Conservation (phyloP, 2,113 vertebrate species). For the Vulpes vulpes region DNA sequence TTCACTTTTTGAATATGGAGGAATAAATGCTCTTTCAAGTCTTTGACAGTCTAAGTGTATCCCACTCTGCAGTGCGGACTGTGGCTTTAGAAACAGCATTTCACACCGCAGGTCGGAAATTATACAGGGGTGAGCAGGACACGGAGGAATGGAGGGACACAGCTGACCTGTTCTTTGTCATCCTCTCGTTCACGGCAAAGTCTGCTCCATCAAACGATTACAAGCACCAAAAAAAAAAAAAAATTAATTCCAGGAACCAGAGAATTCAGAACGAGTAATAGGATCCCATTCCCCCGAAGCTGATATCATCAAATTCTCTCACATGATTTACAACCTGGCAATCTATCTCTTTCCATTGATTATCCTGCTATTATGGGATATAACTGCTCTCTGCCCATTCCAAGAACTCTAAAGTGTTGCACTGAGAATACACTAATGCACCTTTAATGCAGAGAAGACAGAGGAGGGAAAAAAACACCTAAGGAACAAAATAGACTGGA, state of each 20-base stretch:
- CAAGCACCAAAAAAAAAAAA: not conserved
- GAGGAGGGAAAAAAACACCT: accelerated
- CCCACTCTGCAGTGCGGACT: not conserved
- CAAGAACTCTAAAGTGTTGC: slow-evolving; percentile 48
- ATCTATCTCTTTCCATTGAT: slow-evolving; percentile 62
- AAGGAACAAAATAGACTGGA: slow-evolving; percentile 34
- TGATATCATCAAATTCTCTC: slow-evolving; percentile 51
- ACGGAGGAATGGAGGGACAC: not conserved
- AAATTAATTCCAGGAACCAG: slow-evolving; percentile 63
- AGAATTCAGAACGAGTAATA: slow-evolving; percentile 59
- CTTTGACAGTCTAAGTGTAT: not conserved
- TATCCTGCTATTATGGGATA: slow-evolving; percentile 19
- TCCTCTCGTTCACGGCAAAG: not conserved
- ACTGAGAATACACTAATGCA: slow-evolving; percentile 57
- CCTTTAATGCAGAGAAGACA: slow-evolving; percentile 55
- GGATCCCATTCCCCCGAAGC: slow-evolving; percentile 14
- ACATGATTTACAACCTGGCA: slow-evolving; percentile 64
- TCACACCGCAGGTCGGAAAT: not conserved
- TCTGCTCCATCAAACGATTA: not conserved
- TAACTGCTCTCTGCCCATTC: slow-evolving; percentile 57
- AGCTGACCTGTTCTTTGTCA: not conserved
- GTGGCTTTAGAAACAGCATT: not conserved
- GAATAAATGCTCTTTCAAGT: not conserved
- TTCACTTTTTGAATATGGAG: not conserved
- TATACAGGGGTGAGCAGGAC: not conserved